These are phyloP conservation scores for Syngnathus acus DNA, from an alignment of 2,797 vertebrate species.

Conservation along the genomic window DNA sequence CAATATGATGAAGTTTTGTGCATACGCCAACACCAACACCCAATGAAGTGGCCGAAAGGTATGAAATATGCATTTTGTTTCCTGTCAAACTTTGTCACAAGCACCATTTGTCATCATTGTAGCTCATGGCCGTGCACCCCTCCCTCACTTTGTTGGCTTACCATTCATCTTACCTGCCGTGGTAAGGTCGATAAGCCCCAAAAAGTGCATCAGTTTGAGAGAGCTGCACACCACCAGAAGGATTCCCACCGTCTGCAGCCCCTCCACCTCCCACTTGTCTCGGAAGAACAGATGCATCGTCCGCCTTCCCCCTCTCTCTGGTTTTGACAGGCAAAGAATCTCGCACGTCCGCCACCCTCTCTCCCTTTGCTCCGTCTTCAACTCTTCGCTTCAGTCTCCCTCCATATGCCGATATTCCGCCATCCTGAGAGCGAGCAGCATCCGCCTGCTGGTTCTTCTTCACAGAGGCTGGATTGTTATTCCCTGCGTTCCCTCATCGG, in stretches of 20 bases:
- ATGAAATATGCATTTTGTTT: constrained; percentile 6
- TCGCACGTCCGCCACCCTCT: constrained; percentile 23
- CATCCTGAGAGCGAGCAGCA: constrained; percentile 50
- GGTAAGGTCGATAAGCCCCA: constrained; percentile 77
- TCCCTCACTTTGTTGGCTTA: constrained; percentile 20
- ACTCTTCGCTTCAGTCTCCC: constrained; percentile 50
- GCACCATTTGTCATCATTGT: constrained; percentile 18
- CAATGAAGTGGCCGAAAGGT: constrained; percentile 4
- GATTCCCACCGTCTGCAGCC: constrained; percentile 77
- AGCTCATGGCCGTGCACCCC: constrained; percentile 10
- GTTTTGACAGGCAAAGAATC: constrained; percentile 33
- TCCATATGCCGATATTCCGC: constrained; percentile 42
- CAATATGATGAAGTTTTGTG: too few species aligned
- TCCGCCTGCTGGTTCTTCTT: constrained; percentile 26
- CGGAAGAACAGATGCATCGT: constrained; percentile 69
- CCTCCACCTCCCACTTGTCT: constrained; percentile 75
- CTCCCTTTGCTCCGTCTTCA: constrained; percentile 9
- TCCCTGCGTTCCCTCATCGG: constrained; percentile 51
- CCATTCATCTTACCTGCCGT: constrained; percentile 64
- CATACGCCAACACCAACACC: background rate
- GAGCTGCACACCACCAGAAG: constrained; percentile 78
- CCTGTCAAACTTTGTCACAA: constrained; percentile 14
- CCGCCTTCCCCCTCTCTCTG: constrained; percentile 24
- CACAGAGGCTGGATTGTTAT: constrained; percentile 48
- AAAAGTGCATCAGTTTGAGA: constrained; percentile 81